Evolutionary conservation across 2,113 vertebrate genomes (phyloP), one percentile per base, ranked within the genome.

Genomic region (Uropsilus gracilis): DNA sequence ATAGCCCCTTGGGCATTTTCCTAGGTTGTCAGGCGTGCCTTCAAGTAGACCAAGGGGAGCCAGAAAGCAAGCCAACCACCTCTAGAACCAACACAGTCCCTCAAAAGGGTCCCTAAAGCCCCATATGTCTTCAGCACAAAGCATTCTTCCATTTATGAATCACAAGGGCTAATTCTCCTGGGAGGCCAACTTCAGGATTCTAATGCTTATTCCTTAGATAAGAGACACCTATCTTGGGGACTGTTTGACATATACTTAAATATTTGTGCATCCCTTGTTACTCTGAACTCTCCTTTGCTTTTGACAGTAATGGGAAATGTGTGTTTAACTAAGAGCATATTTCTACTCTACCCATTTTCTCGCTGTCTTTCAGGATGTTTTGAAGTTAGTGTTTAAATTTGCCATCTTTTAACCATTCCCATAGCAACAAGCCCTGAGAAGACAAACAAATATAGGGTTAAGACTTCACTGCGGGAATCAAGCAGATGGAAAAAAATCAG

Each of bases 351-450:
- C 34, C 39, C 42, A 53, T 44, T 93, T 95, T 75, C 73, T 91
- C 87, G 39, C 42, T 90, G 69, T 94, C 80, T 94, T 93, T 94
- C 59, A 84, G 59, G 66, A 30, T 50, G 20, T 81, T 97, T 81
- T 69, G 61, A 95, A 96, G 94, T 64, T 84, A 53, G 64, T 84
- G 53, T 89, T 90, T 84, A 95, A 89, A 92, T 87, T 68, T 90
- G 57, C 90, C 72, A 77, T 94, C 81, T 71, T 97, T 34, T 92
- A 91, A 80, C 90, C 78, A 96, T 95, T 91, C 55, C 91, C 95
- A 96, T 97, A 92, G 96, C 87, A 97, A 96, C 95, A 86, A 94
- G 81, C 93, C 94, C 76, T 53, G 81, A 87, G 93, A 87, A 89
- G 89, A 94, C 87, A 96, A 83, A 89, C 82, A 95, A 92, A 75